Conservation (phyloP, 1,140 invertebrate species). For the Drosophila truncata region DNA sequence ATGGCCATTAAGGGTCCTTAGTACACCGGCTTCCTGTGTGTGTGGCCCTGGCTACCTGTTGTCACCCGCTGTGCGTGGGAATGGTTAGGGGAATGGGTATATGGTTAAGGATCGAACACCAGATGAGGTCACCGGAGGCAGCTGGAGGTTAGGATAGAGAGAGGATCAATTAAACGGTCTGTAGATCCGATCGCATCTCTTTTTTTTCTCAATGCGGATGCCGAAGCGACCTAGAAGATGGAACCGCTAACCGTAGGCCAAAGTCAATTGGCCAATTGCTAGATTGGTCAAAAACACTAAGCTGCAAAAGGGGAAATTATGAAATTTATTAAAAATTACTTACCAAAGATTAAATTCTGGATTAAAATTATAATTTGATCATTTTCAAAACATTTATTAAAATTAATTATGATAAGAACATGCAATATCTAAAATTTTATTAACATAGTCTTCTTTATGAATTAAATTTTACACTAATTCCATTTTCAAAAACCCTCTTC, state of each 20-base stretch:
- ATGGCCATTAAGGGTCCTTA: constrained; percentile 65
- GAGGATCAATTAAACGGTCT: constrained; percentile 69
- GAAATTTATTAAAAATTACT: neutral
- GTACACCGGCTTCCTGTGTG: constrained; percentile 53
- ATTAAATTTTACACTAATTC: no score
- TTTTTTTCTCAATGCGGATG: constrained; percentile 69
- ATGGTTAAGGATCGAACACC: neutral
- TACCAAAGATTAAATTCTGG: no score
- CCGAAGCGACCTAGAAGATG: constrained; percentile 29
- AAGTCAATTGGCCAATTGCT: constrained; percentile 74
- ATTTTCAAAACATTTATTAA: no score
- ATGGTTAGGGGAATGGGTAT: constrained; percentile 16
- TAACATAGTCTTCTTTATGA: no score
- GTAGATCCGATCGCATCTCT: constrained; percentile 42
- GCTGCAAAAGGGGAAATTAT: neutral
- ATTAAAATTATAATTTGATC: no score
- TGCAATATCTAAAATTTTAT: no score
- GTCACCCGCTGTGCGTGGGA: constrained; percentile 64
- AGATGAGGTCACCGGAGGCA: constrained; percentile 41
- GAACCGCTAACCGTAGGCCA: constrained; percentile 58
- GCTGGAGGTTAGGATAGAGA: constrained; percentile 3
- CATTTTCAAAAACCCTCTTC: neutral
- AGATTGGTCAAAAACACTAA: constrained; percentile 34
- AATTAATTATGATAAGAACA: no score
- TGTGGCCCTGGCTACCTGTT: constrained; percentile 48